Conservation (phyloP, 2,888 invertebrate species). For the Cotesia congregata region DNA sequence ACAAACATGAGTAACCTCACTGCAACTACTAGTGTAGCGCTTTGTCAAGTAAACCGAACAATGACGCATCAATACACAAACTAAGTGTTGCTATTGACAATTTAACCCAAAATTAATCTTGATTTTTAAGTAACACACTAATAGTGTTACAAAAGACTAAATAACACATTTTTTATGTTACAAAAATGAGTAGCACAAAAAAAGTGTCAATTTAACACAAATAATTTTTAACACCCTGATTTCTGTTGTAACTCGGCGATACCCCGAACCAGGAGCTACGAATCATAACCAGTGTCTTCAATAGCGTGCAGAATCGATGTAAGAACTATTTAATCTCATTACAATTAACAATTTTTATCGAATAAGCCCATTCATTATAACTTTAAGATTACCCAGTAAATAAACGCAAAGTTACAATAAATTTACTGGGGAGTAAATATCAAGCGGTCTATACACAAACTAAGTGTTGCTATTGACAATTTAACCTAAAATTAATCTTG, state of each 20-base stretch:
- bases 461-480: too few species aligned
- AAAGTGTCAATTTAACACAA: slow-evolving; percentile 15
- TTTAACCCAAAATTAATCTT: too few species aligned
- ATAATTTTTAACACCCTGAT: slow-evolving; percentile 21
- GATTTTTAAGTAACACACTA: too few species aligned
- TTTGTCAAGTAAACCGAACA: slow-evolving; percentile 53
- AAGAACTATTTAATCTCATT: slow-evolving; percentile 62
- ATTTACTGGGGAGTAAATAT: background rate
- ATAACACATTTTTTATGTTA: too few species aligned
- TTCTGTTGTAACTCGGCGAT: slow-evolving; percentile 83
- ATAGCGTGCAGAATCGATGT: slow-evolving; percentile 89
- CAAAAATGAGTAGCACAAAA: too few species aligned
- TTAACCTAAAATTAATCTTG: too few species aligned
- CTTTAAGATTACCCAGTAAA: too few species aligned
- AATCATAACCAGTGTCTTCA: slow-evolving; percentile 89
- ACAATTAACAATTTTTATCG: too few species aligned
- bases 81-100: slow-evolving; percentile 46
- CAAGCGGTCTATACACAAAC: background rate
- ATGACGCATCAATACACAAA: slow-evolving; percentile 61
- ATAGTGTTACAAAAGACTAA: too few species aligned
- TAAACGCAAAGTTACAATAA: background rate
- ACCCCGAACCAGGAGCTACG: slow-evolving; percentile 88
- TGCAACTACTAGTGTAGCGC: too few species aligned
- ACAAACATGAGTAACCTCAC: too few species aligned
- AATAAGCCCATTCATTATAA: too few species aligned